Percentiles rank a stretch among this genome's conserved stretches.
These are phyloP conservation scores for Catocala sponsa DNA, from an alignment of 2,888 invertebrate genomes.

Conservation along the genomic window DNA sequence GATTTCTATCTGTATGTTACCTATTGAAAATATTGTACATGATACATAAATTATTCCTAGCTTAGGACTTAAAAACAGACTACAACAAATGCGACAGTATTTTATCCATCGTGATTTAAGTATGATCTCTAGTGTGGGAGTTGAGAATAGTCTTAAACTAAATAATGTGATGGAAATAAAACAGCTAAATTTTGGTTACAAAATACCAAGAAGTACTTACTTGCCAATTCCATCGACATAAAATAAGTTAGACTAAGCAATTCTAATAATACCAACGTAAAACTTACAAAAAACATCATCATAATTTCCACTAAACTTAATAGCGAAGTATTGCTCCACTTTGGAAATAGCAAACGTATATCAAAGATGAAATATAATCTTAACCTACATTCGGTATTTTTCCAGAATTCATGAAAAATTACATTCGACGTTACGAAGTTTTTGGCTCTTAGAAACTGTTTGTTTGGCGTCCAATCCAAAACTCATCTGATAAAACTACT, in stretches of 20 bases:
- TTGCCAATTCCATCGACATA: no score
- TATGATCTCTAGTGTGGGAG: no score
- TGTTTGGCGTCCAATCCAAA: conserved; percentile 31
- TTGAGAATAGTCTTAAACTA: no score
- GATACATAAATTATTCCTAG: no score
- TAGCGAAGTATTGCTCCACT: neutral
- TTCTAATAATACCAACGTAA: neutral
- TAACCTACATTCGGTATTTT: conserved; percentile 19
- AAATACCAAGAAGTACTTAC: no score
- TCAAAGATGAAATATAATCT: conserved; percentile 11
- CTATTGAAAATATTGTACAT: no score
- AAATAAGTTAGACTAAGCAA: neutral
- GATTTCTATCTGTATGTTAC: no score
- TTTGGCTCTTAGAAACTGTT: conserved; percentile 28
- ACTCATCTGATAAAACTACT: conserved; percentile 30
- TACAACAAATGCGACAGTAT: no score
- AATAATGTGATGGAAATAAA: no score
- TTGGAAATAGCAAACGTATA: neutral
- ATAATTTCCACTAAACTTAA: neutral
- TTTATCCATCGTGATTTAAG: no score
- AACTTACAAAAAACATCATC: neutral
- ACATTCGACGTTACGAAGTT: conserved; percentile 18
- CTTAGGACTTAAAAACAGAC: no score
- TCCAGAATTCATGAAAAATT: conserved; percentile 18
- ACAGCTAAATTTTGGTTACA: no score